A percentile compares a stretch with the other conserved stretches of the same genome.
phyloP scores from a whole-genome alignment of 2,888 invertebrate genomes.

The Apamea sordens region DNA sequence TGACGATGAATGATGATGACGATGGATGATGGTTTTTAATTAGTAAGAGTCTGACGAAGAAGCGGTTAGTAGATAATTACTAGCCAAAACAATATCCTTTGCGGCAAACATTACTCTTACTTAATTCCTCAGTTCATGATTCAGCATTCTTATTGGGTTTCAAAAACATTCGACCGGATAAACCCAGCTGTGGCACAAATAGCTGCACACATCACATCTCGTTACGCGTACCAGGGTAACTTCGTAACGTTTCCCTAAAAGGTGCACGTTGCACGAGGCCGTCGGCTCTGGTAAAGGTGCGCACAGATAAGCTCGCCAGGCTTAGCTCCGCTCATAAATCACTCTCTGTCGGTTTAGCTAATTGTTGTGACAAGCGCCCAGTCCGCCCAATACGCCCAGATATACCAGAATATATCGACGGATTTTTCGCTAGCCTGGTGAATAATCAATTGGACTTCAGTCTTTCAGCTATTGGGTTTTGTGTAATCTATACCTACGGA shows the following conservation, averaged over 20 bases:
- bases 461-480: conserved; percentile 12
- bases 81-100: background rate
- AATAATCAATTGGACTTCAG: conserved; percentile 43
- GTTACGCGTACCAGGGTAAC: conserved; percentile 1
- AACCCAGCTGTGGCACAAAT: background rate
- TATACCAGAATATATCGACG: conserved; percentile 46
- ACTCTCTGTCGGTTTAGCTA: conserved; percentile 68
- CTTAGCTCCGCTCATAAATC: conserved; percentile 73
- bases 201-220: conserved; percentile 1
- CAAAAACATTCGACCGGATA: background rate
- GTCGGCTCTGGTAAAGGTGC: conserved; percentile 50
- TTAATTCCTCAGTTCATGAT: background rate
- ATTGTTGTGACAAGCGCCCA: conserved; percentile 71
- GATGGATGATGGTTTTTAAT: too few relatives aligned
- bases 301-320: conserved; percentile 64
- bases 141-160: background rate
- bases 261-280: conserved; percentile 28
- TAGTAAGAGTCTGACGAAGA: too few relatives aligned
- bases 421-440: conserved; percentile 34
- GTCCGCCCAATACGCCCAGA: conserved; percentile 35
- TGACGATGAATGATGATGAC: too few relatives aligned
- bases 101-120: background rate
- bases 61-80: background rate
- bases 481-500: background rate
- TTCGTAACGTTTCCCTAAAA: conserved; percentile 38